Percentiles rank a stretch among this genome's conserved stretches.
These are phyloP conservation scores for Anoura caudifer DNA, from an alignment of 2,113 vertebrate genomes.

Conservation along the genomic window DNA sequence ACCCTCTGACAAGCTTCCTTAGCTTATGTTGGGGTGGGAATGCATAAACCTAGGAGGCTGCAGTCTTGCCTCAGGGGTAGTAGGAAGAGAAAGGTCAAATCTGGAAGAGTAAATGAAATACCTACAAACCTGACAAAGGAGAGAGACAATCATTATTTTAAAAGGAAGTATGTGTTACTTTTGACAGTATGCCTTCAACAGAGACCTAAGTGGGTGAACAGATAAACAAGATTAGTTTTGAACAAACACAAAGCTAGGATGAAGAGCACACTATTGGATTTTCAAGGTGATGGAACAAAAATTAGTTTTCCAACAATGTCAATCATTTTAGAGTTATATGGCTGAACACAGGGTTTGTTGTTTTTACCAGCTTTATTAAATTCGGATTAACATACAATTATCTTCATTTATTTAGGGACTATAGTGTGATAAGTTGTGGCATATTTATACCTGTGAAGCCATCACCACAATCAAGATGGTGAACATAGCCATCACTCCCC, in stretches of 20 bases:
- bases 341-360: neutral
- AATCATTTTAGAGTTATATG: neutral
- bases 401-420: neutral
- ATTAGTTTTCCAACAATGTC: neutral
- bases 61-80: neutral
- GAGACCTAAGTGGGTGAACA: neutral
- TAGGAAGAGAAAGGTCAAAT: neutral
- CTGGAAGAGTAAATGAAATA: neutral
- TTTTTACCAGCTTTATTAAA: neutral
- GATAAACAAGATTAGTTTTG: neutral
- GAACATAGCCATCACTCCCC: neutral
- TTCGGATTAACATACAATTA: neutral
- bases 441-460: neutral
- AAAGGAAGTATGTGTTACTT: neutral
- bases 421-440: neutral
- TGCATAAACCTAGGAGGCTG: neutral
- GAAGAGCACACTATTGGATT: neutral
- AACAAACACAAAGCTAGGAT: neutral
- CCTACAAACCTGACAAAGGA: neutral
- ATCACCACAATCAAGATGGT: neutral
- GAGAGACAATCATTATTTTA: neutral
- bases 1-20: neutral
- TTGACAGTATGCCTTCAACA: neutral
- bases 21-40: neutral
- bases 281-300: neutral